Evolutionary conservation across 1,140 invertebrate genomes (phyloP).

Genomic region (Zaprionus africanus): DNA sequence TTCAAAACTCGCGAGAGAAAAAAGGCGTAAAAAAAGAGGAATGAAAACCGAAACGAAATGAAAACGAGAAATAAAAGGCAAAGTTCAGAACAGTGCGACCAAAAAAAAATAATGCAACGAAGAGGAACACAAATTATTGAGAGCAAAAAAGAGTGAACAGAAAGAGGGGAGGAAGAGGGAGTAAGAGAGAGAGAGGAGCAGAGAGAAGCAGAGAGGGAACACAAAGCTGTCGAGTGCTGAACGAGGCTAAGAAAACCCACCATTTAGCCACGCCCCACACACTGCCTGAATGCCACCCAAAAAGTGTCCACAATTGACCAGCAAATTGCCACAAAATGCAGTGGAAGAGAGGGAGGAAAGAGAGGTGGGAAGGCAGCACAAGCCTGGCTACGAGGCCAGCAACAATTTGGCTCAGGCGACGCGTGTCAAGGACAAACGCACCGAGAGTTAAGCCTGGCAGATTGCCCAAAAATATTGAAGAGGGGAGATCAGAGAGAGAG

Average conservation of each 20-base stretch:
- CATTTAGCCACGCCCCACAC: not conserved
- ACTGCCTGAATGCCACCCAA: not conserved
- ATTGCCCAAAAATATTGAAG: constrained; percentile 42
- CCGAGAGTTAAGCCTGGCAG: constrained; percentile 41
- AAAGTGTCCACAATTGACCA: constrained; percentile 64
- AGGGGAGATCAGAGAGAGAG: not conserved
- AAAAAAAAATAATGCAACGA: constrained; percentile 20
- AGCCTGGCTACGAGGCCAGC: not conserved
- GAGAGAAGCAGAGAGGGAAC: not conserved
- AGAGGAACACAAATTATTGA: constrained; percentile 29
- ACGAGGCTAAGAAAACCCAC: constrained; percentile 17
- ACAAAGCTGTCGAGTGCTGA: constrained; percentile 8
- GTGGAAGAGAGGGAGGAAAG: constrained; percentile 2
- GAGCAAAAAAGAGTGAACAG: constrained; percentile 22
- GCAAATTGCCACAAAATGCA: constrained; percentile 57
- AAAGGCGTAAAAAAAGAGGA: not conserved
- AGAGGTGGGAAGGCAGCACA: constrained; percentile 1
- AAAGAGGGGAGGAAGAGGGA: not conserved
- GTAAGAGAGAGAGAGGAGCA: too few relatives aligned
- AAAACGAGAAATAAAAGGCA: constrained; percentile 45
- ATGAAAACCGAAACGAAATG: constrained; percentile 11
- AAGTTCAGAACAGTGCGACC: constrained; percentile 42
- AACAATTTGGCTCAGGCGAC: constrained; percentile 23
- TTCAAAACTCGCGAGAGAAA: constrained; percentile 42
- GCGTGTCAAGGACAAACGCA: constrained; percentile 70